Evolutionary conservation across 2,888 invertebrate genomes (phyloP).

Genomic region (Dexiosoma caninum): DNA sequence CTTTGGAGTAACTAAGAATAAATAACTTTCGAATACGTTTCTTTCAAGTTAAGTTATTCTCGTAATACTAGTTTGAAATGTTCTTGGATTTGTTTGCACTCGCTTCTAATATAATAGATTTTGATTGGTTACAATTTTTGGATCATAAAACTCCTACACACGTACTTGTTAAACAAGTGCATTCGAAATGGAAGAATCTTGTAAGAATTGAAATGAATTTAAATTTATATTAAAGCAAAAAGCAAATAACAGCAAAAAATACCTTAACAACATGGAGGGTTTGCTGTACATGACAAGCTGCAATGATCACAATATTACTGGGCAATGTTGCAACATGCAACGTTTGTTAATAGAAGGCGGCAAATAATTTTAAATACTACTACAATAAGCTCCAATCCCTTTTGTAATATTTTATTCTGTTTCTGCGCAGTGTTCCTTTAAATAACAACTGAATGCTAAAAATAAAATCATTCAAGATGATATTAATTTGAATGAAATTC

Average conservation of each 20-base stretch:
- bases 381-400: background rate
- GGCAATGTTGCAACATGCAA: conserved; percentile 29
- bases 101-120: conserved; percentile 20
- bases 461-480: background rate
- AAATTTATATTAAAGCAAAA: conserved; percentile 48
- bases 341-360: conserved; percentile 26
- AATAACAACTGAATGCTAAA: too few species aligned
- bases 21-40: background rate
- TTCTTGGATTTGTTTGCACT: background rate
- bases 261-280: background rate
- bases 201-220: conserved; percentile 59
- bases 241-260: conserved; percentile 8
- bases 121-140: conserved; percentile 52
- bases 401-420: too few species aligned
- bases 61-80: conserved; percentile 5
- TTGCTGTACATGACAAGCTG: conserved; percentile 21
- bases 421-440: too few species aligned
- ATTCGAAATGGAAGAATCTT: conserved; percentile 62
- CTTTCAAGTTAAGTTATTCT: background rate
- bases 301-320: background rate
- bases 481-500: conserved; percentile 14
- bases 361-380: background rate
- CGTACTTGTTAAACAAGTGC: conserved; percentile 59
- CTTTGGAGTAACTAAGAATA: background rate
- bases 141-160: conserved; percentile 61